phyloP scores from a whole-genome alignment of 2,888 invertebrate genomes.

The Apamea crenata region DNA sequence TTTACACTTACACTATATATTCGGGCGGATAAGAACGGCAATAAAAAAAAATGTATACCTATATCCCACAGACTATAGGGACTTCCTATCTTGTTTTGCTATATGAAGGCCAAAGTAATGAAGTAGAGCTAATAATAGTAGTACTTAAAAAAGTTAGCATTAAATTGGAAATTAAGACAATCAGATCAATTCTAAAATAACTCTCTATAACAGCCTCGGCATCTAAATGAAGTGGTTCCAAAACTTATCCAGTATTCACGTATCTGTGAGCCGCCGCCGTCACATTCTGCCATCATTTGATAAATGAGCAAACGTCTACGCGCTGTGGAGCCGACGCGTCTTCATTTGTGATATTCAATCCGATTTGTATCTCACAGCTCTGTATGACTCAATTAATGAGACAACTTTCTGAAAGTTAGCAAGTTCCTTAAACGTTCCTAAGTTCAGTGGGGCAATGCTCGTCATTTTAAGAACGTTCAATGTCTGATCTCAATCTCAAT shows the following conservation, averaged over 20 bases:
- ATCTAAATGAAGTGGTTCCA: background rate
- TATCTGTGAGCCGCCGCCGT: conserved; percentile 43
- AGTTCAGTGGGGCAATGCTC: background rate
- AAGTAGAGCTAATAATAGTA: background rate
- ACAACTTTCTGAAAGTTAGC: conserved; percentile 2
- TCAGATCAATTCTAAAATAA: background rate
- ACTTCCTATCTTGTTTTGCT: background rate
- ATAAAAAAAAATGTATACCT: background rate
- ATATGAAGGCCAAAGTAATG: background rate
- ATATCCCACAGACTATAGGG: background rate
- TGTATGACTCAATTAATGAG: conserved; percentile 66
- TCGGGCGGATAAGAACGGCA: background rate
- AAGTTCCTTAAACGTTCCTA: background rate
- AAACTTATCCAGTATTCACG: conserved; percentile 52
- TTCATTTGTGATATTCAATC: conserved; percentile 87
- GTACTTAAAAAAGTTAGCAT: too few relatives aligned
- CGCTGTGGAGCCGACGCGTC: conserved; percentile 77
- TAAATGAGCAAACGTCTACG: conserved; percentile 83
- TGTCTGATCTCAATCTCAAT: background rate
- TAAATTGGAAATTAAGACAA: background rate
- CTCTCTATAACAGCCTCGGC: background rate
- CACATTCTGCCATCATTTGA: conserved; percentile 76
- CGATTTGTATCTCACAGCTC: conserved; percentile 77
- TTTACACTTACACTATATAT: background rate
- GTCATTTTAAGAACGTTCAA: background rate